These are phyloP conservation scores for Ectobius pallidus DNA, from an alignment of 2,888 invertebrate species.

Conservation along the genomic window DNA sequence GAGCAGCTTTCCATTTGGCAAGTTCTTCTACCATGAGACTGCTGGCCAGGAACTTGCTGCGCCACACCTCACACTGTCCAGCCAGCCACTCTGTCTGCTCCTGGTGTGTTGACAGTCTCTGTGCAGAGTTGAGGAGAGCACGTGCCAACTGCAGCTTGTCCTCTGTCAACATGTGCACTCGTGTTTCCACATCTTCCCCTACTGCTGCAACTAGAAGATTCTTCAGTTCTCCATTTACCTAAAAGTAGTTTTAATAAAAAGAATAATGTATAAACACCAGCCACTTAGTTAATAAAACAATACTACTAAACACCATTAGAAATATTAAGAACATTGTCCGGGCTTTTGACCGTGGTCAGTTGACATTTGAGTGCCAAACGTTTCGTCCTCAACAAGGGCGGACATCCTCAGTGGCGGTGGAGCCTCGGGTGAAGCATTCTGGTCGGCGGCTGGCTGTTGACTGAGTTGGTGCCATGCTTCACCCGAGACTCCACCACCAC, in stretches of 20 bases:
- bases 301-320: too few relatives aligned
- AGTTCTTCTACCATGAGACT: conserved; percentile 93
- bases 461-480: too few relatives aligned
- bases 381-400: too few relatives aligned
- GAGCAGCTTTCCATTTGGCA: conserved; percentile 82
- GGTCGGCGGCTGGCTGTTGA: too few relatives aligned
- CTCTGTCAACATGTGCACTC: conserved; percentile 89
- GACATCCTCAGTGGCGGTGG: too few relatives aligned
- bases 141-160: conserved; percentile 88
- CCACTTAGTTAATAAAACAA: too few relatives aligned
- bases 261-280: too few relatives aligned
- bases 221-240: conserved; percentile 92
- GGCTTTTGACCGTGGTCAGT: too few relatives aligned
- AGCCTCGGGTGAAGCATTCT: too few relatives aligned
- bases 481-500: too few relatives aligned
- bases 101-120: conserved; percentile 85
- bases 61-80: conserved; percentile 95
- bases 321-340: too few relatives aligned
- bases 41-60: conserved; percentile 94
- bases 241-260: background rate
- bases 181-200: conserved; percentile 89
- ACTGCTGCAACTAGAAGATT: conserved; percentile 92
- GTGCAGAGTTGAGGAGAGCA: conserved; percentile 83
- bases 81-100: conserved; percentile 93
- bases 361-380: too few relatives aligned